These are phyloP conservation scores for Bombus pyrosoma DNA, from an alignment of 1,140 invertebrate species.

Conservation along the genomic window DNA sequence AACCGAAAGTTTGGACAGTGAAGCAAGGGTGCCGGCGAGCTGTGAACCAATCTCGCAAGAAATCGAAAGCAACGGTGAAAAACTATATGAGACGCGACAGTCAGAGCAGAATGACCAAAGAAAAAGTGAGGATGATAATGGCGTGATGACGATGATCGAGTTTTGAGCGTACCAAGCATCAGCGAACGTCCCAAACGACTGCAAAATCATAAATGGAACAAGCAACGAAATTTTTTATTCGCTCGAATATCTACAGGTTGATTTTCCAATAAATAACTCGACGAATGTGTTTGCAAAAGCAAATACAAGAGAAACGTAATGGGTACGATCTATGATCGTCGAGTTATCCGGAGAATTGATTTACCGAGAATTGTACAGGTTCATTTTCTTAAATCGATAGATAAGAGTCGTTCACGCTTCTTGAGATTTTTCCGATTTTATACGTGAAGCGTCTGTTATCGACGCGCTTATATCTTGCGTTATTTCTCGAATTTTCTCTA, in stretches of 20 bases:
- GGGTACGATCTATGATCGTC: too few relatives aligned
- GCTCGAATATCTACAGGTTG: not conserved
- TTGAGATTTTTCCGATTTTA: too few relatives aligned
- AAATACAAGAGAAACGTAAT: not conserved
- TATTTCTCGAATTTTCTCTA: too few relatives aligned
- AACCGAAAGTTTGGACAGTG: slow-evolving; percentile 37
- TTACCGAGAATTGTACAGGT: too few relatives aligned
- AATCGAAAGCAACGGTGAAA: slow-evolving; percentile 16
- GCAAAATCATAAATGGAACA: not conserved
- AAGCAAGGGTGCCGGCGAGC: slow-evolving; percentile 37
- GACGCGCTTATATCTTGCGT: too few relatives aligned
- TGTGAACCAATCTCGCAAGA: slow-evolving; percentile 12
- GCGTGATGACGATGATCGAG: slow-evolving; percentile 14
- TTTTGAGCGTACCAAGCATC: not conserved
- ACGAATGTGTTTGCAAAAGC: not conserved
- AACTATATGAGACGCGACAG: not conserved
- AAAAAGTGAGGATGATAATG: slow-evolving; percentile 7
- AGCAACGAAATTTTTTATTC: not conserved
- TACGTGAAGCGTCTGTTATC: too few relatives aligned
- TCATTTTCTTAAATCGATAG: too few relatives aligned
- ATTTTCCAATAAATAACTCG: not conserved
- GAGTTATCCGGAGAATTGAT: too few relatives aligned
- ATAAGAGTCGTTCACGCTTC: too few relatives aligned
- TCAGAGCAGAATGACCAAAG: not conserved
- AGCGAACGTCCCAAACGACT: slow-evolving; percentile 1